Conservation (phyloP, 2,113 vertebrate genomes). For the Miniopterus natalensis region DNA sequence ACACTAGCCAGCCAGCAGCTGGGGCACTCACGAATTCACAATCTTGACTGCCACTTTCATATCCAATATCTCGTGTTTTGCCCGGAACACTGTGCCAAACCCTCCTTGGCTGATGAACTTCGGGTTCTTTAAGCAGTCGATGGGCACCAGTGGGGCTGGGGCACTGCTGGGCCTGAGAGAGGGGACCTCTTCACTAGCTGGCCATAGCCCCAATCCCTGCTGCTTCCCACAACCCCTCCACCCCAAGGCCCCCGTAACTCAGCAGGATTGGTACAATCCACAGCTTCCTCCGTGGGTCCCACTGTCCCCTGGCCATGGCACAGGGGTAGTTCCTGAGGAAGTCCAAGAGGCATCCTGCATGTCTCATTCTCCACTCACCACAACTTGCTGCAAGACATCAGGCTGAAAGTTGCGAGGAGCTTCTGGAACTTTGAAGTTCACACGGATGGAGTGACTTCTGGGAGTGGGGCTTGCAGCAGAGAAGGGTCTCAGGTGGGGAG, state of each 20-base stretch:
- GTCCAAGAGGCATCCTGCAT: too few species aligned
- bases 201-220: too few species aligned
- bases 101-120: background rate
- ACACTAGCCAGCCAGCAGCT: rapidly evolving
- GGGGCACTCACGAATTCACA: conserved; percentile 60
- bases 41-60: conserved; percentile 60
- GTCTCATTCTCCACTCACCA: conserved; percentile 55
- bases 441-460: background rate
- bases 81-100: conserved; percentile 64
- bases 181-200: background rate
- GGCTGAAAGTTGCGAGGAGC: background rate
- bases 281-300: background rate
- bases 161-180: background rate
- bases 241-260: background rate
- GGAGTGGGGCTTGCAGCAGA: background rate
- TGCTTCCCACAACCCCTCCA: too few species aligned
- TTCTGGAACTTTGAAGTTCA: background rate
- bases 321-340: background rate
- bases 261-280: background rate
- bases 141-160: background rate
- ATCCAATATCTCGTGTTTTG: background rate
- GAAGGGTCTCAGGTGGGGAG: background rate
- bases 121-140: background rate
- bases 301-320: background rate
- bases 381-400: conserved; percentile 31